Conservation (phyloP, 2,113 vertebrate genomes). For the Silurus meridionalis region DNA sequence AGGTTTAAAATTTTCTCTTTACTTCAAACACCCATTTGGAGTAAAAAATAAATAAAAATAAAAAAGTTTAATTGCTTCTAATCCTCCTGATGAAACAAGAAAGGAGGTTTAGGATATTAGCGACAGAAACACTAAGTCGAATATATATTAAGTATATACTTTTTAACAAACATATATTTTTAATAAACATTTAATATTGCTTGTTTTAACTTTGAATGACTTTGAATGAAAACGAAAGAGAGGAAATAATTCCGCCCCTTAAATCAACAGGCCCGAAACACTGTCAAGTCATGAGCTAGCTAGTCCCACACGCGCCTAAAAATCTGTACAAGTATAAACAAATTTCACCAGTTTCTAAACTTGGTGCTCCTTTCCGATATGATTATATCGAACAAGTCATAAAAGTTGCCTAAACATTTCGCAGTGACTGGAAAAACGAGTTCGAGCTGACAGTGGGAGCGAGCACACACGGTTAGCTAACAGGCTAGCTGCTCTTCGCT, state of each 20-base stretch:
- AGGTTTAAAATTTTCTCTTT: too few species aligned
- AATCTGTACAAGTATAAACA: background rate
- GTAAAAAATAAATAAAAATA: too few species aligned
- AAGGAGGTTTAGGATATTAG: background rate
- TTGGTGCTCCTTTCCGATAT: background rate
- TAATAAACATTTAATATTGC: too few species aligned
- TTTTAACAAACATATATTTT: too few species aligned
- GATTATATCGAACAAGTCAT: too few species aligned
- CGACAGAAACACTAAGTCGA: background rate
- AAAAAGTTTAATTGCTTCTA: background rate
- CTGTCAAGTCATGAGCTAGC: slow-evolving; percentile 46
- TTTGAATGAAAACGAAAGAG: slow-evolving; percentile 41
- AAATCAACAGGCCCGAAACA: slow-evolving; percentile 54
- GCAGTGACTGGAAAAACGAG: background rate
- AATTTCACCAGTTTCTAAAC: too few species aligned
- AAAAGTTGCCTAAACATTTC: background rate
- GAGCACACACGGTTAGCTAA: background rate
- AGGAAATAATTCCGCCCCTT: slow-evolving; percentile 48
- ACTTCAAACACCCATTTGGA: too few species aligned
- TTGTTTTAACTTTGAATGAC: background rate
- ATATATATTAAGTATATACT: too few species aligned
- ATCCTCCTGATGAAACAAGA: background rate
- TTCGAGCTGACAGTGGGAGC: background rate
- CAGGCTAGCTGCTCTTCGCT: background rate
- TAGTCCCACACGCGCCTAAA: background rate